Evolutionary conservation across 2,113 vertebrate genomes (phyloP), one percentile per base, ranked within the genome.

Genomic region (Labrus mixtus): DNA sequence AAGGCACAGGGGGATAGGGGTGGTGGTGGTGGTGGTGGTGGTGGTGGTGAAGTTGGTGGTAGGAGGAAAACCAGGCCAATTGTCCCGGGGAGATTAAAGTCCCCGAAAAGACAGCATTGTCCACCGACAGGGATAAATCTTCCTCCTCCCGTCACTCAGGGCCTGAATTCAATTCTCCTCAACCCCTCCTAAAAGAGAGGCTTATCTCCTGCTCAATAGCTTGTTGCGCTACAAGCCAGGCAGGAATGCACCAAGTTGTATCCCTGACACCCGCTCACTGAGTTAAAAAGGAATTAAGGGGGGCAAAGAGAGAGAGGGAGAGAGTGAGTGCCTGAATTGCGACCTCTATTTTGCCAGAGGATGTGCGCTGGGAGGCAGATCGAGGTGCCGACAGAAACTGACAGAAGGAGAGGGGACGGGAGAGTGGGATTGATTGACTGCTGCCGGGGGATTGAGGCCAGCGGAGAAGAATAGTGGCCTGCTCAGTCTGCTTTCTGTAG

Each of bases 131-230:
- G 97, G 97, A 98, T 98, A 98, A 99, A 97, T 98, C 98, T 97
- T 96, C 96, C 95, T 94, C 96, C 98, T 98, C 96, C 98, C 96
- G 98, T 99, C 98, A 99, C 95, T 99, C 98, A 99, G 95, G 94
- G 91, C 85, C 95, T 96, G 97, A 97, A 97, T 98, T 97, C 97
- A 98, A 97, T 97, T 96, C 96, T 95, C 95, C 94, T 90, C 82
- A 76, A 87, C 87, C 91, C 82, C 77, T 96, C 97, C 96, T 96
- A 97, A 97, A 94, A 97, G 97, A 96, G 97, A 96, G 97, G 98
- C 97, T 99, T 99, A 99, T 99, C 98, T 97, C 94, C 86, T 93
- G 79, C 95, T 97, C 97, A 99, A 98, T 97, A 96, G 97, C 95
- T 96, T 94, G 95, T 97, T 97, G 90, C 94, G 91, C 96, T 95